Evolutionary conservation across 2,797 vertebrate genomes (phyloP).

Genomic region (Mycteria americana): DNA sequence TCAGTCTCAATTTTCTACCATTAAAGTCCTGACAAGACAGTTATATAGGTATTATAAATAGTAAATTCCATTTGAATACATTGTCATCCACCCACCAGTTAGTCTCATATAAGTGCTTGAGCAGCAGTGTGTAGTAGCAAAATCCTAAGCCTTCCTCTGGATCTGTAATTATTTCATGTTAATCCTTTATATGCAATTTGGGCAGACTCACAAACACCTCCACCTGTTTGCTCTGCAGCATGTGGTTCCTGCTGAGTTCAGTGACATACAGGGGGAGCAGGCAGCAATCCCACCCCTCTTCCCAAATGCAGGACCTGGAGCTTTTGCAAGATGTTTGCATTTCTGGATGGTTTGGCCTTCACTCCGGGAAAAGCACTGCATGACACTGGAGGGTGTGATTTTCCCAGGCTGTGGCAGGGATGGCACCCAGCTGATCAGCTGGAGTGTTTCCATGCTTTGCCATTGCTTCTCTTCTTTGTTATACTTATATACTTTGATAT

Average conservation of each 20-base stretch:
- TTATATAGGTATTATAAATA: neutral
- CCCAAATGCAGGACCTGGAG: neutral
- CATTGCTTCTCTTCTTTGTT: neutral
- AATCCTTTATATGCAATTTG: neutral
- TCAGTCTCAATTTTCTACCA: neutral
- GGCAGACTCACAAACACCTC: neutral
- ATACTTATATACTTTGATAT: neutral
- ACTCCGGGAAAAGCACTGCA: neutral
- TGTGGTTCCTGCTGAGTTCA: neutral
- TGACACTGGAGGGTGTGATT: neutral
- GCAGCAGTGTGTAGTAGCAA: neutral
- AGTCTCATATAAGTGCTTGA: neutral
- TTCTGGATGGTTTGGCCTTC: neutral
- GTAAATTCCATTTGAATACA: neutral
- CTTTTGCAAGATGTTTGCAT: neutral
- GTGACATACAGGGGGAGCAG: neutral
- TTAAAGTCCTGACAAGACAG: neutral
- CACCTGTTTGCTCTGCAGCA: neutral
- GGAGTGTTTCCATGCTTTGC: neutral
- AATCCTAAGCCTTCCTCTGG: neutral
- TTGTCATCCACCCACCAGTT: neutral
- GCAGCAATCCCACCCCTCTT: neutral
- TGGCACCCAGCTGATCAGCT: neutral
- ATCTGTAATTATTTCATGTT: neutral
- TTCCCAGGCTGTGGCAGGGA: neutral